Percentiles rank a stretch among this genome's conserved stretches.
These are phyloP conservation scores for Cantharis flavilabris DNA, from an alignment of 2,888 invertebrate species.

Conservation along the genomic window DNA sequence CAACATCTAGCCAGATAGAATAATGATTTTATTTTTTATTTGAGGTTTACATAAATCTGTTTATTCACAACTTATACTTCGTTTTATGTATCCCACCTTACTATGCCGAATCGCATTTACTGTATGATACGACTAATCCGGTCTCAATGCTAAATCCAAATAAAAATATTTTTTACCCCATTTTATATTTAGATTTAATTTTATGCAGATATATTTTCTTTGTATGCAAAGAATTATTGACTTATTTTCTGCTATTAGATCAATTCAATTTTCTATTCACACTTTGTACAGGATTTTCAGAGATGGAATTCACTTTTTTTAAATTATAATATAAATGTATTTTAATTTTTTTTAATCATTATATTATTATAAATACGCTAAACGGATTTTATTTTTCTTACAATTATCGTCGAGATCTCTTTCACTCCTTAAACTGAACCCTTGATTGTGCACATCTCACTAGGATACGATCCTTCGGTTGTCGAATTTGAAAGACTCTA, in stretches of 20 bases:
- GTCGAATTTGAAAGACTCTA: too few relatives aligned
- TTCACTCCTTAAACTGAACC: too few relatives aligned
- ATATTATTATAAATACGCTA: too few relatives aligned
- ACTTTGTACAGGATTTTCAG: too few relatives aligned
- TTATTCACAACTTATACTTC: neutral
- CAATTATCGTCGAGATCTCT: too few relatives aligned
- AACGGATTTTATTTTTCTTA: too few relatives aligned
- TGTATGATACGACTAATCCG: neutral
- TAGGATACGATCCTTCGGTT: too few relatives aligned
- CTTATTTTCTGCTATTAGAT: neutral
- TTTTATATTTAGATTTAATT: neutral
- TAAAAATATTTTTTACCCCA: neutral
- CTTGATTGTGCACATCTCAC: too few relatives aligned
- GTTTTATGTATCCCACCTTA: neutral
- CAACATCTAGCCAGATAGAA: neutral
- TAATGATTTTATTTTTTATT: neutral
- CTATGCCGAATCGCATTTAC: neutral
- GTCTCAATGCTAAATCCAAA: neutral
- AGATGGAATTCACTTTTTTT: too few relatives aligned
- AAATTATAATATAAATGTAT: too few relatives aligned
- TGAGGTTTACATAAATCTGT: neutral
- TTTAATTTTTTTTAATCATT: too few relatives aligned
- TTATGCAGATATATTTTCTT: neutral
- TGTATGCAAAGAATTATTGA: neutral
- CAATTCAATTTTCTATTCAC: neutral